Percentiles rank a stretch among this genome's conserved stretches.
These are phyloP conservation scores for Lochmaea capreae DNA, from an alignment of 2,888 invertebrate species.

Conservation along the genomic window DNA sequence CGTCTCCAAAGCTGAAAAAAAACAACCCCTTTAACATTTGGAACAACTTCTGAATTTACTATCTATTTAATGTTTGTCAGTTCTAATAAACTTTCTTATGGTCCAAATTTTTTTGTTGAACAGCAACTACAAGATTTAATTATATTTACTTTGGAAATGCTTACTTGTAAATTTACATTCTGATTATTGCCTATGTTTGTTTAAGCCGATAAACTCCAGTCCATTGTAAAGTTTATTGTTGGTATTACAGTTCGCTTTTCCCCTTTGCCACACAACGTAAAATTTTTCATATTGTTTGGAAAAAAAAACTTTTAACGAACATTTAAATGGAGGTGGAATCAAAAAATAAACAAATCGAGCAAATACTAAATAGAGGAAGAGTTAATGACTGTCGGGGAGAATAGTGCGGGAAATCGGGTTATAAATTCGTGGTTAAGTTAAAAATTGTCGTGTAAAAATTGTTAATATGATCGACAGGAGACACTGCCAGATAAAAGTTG, in stretches of 20 bases:
- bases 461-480: too few species aligned
- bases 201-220: constrained; percentile 51
- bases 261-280: neutral
- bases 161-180: constrained; percentile 52
- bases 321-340: neutral
- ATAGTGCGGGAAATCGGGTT: neutral
- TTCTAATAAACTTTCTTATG: constrained; percentile 51
- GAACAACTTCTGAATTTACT: constrained; percentile 32
- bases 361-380: constrained; percentile 20
- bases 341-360: neutral
- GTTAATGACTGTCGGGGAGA: constrained; percentile 5
- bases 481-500: too few species aligned
- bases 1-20: neutral
- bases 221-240: constrained; percentile 49
- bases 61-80: constrained; percentile 41
- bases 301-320: constrained; percentile 31
- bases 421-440: too few species aligned
- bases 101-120: constrained; percentile 41
- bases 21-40: neutral
- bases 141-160: constrained; percentile 53
- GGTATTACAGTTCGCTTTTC: neutral
- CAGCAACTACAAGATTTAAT: constrained; percentile 46
- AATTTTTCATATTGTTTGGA: constrained; percentile 29
- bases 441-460: too few species aligned
- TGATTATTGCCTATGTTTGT: constrained; percentile 53